Base-by-base conservation (phyloP, 2,113 vertebrate species). In the Ictalurus punctatus region DNA sequence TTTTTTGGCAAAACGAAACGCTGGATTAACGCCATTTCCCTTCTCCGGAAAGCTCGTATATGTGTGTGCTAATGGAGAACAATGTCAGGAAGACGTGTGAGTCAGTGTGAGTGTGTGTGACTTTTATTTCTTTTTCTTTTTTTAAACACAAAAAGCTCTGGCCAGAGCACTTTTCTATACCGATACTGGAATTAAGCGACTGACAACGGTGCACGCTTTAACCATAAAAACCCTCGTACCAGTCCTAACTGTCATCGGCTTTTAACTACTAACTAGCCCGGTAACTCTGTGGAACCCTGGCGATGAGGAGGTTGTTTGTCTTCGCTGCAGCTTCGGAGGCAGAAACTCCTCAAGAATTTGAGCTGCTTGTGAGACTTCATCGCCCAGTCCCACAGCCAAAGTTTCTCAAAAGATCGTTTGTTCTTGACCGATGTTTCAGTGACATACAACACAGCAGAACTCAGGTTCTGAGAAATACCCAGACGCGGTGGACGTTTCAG, bases 31-130 rank as follows among this genome's bases (percentile, higher is more conserved):
- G 8, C 10, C 58, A 89, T 92, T 87, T 74, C 86, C 78, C 59
- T 89, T 90, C 90, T 71, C 85, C 85, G 92, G 91, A 93, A 91
- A 86, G 19, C 10, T 90, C 85, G 5, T 25, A 10, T 17, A 61
- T 61, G 23, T 61, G 25, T 74, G 37, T 71, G 48, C 63, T 27
- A 76, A 79, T 27, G 34, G 67, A 90, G 90, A 89, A 91, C 88
- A 92, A 92, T 94, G 93, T 92, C 93, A 94, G 88, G 80, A 83
- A 94, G 94, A 94, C 63, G 83, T 91, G 92, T 91, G 48, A 14
- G 76, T 48, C 23, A 25, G 23, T 74, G 71, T 74, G 25, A 6
- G 67, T 30, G 67, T 34, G n/a, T 34, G 27, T 67, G 10, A 14
- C 2, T 67, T 9, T 65, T 23, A 27, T 48, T 8, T 48, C 30